Conservation (phyloP, 2,888 invertebrate genomes). For the Sisyra terminalis region DNA sequence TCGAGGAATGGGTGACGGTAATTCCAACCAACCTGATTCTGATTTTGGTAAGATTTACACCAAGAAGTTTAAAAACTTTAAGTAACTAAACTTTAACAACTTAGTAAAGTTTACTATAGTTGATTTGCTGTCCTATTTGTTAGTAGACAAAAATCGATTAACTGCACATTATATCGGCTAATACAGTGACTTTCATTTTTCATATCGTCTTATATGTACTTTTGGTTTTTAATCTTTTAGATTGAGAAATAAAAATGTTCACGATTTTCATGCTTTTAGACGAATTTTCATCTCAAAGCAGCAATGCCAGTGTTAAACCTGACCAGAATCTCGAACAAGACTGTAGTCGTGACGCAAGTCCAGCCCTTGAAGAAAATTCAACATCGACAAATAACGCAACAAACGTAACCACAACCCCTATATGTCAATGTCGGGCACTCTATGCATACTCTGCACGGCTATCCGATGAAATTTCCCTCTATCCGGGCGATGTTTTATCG, state of each 20-base stretch:
- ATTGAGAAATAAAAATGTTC: too few species aligned
- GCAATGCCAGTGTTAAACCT: constrained; percentile 24
- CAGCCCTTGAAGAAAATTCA: not conserved
- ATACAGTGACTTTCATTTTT: too few species aligned
- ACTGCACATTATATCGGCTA: too few species aligned
- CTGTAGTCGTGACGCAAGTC: constrained; percentile 14
- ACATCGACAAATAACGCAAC: constrained; percentile 16
- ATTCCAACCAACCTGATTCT: constrained; percentile 73
- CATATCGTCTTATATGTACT: too few species aligned
- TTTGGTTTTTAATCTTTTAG: too few species aligned
- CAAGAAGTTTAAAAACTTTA: too few species aligned
- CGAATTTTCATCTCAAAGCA: constrained; percentile 67
- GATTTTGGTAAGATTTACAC: constrained; percentile 50
- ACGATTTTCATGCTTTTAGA: constrained; percentile 28
- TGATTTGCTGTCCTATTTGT: too few species aligned
- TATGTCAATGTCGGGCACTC: constrained; percentile 67
- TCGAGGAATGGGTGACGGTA: constrained; percentile 65
- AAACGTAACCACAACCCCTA: constrained; percentile 29
- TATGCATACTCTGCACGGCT: constrained; percentile 79
- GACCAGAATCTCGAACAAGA: constrained; percentile 20
- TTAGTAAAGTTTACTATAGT: too few species aligned
- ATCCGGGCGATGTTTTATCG: constrained; percentile 66
- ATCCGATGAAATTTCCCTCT: constrained; percentile 61
- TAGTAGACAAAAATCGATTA: too few species aligned
- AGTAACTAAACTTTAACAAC: too few species aligned